Conservation (phyloP, 2,888 invertebrate genomes). For the Epistrophe grossulariae region DNA sequence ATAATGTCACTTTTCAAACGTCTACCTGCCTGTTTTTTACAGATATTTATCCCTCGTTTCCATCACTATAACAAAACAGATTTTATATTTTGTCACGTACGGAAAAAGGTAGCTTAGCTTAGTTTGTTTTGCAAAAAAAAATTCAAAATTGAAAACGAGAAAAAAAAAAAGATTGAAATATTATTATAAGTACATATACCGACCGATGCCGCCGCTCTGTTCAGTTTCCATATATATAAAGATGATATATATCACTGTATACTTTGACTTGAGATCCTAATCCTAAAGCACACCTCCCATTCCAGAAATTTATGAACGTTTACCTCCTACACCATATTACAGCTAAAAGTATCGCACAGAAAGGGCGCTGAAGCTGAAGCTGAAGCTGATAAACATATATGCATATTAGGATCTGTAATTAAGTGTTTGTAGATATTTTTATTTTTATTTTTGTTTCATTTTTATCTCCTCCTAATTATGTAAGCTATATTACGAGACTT, state of each 20-base stretch:
- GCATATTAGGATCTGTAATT: constrained; percentile 26
- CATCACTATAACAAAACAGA: background rate
- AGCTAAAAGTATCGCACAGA: background rate
- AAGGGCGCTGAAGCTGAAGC: background rate
- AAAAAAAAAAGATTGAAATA: constrained; percentile 17
- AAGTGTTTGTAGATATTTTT: constrained; percentile 14
- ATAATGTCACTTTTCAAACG: constrained; percentile 31
- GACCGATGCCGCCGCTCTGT: background rate
- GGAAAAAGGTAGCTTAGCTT: constrained; percentile 18
- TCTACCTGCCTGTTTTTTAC: constrained; percentile 12
- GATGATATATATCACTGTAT: constrained; percentile 15
- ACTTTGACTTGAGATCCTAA: constrained; percentile 10
- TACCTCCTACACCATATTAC: background rate
- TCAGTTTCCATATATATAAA: background rate
- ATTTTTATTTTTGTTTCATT: background rate
- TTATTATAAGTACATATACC: background rate
- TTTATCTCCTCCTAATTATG: constrained; percentile 37
- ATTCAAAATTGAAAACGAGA: constrained; percentile 13
- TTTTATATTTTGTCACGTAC: constrained; percentile 37
- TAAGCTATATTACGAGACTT: constrained; percentile 21
- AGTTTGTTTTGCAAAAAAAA: constrained; percentile 17
- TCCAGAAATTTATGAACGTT: background rate
- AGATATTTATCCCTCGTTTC: background rate
- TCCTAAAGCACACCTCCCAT: constrained; percentile 19
- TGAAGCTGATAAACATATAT: too few species aligned